Evolutionary conservation across 2,888 invertebrate species (phyloP), one percentile per base, ranked within the genome.

Genomic region (Chrysolina haemoptera): DNA sequence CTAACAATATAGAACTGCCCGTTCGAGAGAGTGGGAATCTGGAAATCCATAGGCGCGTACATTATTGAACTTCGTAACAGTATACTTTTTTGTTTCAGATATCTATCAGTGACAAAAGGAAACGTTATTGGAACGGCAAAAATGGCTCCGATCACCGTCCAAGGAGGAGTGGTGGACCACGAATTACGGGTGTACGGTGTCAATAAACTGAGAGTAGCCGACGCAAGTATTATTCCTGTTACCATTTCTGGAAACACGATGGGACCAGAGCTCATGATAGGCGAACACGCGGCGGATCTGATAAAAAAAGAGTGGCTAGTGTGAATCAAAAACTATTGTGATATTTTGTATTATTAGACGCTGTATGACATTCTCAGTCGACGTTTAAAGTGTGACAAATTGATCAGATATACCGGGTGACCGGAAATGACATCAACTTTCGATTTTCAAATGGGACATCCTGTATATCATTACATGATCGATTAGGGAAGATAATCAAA

Each of bases 251-350:
- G 93, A 2, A 93, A 94, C 83, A 92, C 93, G 0, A 91, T 92
- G 84, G 93, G 93, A 0, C 92, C 93, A 0, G 90, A 92, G 0
- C 90, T 92, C 78, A 92, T 94, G 91, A 91, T 94, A 64, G 94
- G 92, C 0, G 94, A 94, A 85, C 93, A 93, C 83, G 92, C 91
- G 1, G 91, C 93, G 0, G 93, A 94, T 84, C 87, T 94, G 85
- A 91, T 94, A 62, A 91, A 90, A 85, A 81, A 82, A 22, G 87
- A 89, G 48, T 93, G 79, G 78, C 40, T 74, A 18, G 64, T 63
- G 11, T 66, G 46, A 46, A 67, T 35, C 35, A 6, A 35, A 67
- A n/a, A 18, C 16, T 22, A 20, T 20, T 41, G 16, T 27, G n/a
- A 59, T n/a, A 43, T 43, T 12, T 0, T 6, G 0, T 35, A 8